Evolutionary conservation across 2,113 vertebrate genomes (phyloP), one percentile per base, ranked within the genome.

Genomic region (Acrocephalus kingi): DNA sequence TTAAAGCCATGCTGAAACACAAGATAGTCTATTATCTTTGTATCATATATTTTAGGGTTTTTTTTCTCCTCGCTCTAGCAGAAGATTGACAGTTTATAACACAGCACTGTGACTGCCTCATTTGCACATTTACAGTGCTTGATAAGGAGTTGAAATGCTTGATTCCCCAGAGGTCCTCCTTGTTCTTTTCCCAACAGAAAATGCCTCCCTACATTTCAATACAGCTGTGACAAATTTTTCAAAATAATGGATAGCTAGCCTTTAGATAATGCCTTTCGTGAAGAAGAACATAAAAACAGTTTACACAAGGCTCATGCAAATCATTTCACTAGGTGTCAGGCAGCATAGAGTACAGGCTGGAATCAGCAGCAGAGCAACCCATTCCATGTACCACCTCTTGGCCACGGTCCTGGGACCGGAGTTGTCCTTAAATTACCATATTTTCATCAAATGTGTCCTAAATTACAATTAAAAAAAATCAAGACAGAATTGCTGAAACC

Each of bases 61-160:
- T 71, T 71, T 92, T 91, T 55, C 45, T 75, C 19, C 10, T 28
- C 20, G 16, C 24, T 84, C 39, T 19, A 62, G 45, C 35, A 73
- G 79, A 87, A 93, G 72, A 85, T 67, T 66, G 75, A 72, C 46
- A 85, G 71, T 88, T 85, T 80, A 16, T 80, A 85, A 79, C 2
- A 11, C 54, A 96, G 74, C 2, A 2, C 33, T 66, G 81, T 7
- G 35, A 83, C 31, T 43, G 35, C 55, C 79, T 88, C 69, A 55
- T 89, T 90, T 88, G 79, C 68, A 93, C 81, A 58, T 46, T 88
- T 61, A 66, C 33, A 49, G 33, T 45, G 43, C 68, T 86, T 72
- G 31, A 61, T 81, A 78, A 81, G 30, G 45, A 82, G 25, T 23
- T 89, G 81, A 94, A 90, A 91, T 49, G 13, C 69, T 75, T n/a